phyloP scores from a whole-genome alignment of 2,797 vertebrate genomes.

The Gymnothorax javanicus region DNA sequence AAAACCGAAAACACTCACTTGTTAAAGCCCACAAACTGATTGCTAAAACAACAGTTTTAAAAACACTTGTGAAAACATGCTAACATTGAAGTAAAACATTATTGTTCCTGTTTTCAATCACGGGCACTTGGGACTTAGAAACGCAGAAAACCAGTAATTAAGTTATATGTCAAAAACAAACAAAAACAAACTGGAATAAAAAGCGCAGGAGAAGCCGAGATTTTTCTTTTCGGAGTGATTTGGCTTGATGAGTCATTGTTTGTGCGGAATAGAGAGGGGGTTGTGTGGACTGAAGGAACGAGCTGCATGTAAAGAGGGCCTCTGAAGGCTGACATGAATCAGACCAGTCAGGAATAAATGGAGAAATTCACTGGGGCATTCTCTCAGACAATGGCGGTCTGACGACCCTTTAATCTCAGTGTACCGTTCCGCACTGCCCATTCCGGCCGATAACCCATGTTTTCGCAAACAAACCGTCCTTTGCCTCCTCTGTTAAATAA shows the following conservation, averaged over 20 bases:
- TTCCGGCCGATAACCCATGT: neutral
- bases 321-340: neutral
- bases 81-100: neutral
- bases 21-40: neutral
- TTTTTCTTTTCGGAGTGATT: neutral
- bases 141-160: neutral
- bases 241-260: constrained; percentile 21
- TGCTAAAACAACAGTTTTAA: neutral
- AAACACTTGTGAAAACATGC: neutral
- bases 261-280: neutral
- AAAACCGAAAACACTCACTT: neutral
- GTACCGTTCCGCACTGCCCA: too few species aligned
- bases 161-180: neutral
- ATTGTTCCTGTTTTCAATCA: neutral
- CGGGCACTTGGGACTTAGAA: neutral
- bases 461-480: neutral
- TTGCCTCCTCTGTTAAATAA: neutral
- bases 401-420: neutral
- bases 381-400: neutral
- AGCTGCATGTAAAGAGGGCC: neutral
- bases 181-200: neutral
- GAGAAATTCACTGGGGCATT: neutral
- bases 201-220: neutral
- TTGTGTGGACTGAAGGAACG: neutral
- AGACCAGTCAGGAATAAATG: neutral